Base-by-base conservation (phyloP, 2,888 invertebrate genomes). In the Tyria jacobaeae region DNA sequence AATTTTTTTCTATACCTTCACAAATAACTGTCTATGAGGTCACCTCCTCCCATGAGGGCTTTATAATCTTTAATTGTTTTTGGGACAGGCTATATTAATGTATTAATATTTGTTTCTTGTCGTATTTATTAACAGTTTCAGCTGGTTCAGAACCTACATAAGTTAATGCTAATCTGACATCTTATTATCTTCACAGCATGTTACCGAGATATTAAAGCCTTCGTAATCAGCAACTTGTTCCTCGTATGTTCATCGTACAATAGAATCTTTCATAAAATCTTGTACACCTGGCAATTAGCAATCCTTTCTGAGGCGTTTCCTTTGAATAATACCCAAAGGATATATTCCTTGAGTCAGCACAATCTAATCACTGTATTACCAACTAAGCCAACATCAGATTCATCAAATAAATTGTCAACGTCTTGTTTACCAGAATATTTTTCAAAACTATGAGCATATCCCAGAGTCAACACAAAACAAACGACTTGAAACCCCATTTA, bases 401-500 rank as follows among this genome's bases (percentile, higher is more conserved):
- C 79, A 72, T 62, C 74, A 57, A 75, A 70, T 68, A 74, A 67
- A 54, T 64, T 65, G 57, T 65, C 61, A 65, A 1, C 5, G 9
- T 27, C 4, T n/a, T 50, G 10, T 31, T 50, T 17, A 0, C 80
- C 79, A 70, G 54, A 55, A 56, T 78, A 76, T 66, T 80, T 60
- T 68, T 81, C 75, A 68, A 79, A 77, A 66, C 62, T 77, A 62
- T 75, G 73, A 53, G 71, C 71, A 64, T 70, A 77, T 21, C 73
- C 75, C 52, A 64, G 49, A 71, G 51, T 64, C 70, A 71, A 60
- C 79, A 78, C 48, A 80, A 62, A 53, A 81, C 67, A 71, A 70
- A 79, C 59, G 79, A 59, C 71, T 81, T 80, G 71, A 77, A 80
- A 55, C 81, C 50, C 79, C 79, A 80, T 57, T 79, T 80, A 68